Base-by-base conservation (phyloP, 2,888 invertebrate species). In the Limnephilus lunatus region DNA sequence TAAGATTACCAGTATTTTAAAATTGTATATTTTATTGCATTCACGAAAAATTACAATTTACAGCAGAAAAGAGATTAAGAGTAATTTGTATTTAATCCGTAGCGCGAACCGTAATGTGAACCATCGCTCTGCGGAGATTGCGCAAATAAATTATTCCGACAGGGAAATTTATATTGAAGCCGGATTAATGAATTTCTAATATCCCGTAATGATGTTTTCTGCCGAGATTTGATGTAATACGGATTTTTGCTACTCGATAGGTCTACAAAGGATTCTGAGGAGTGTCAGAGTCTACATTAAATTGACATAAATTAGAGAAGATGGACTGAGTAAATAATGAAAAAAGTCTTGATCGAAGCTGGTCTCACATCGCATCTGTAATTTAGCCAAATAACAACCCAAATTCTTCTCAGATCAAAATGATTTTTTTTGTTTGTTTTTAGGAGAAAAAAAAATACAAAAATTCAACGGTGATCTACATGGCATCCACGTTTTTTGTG, bases 81-180 rank as follows among this genome's bases (percentile, higher is more conserved):
- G 68, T 25, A 68, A 68, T 68, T 82, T 82, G 30, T 82, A 82
- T 32, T 82, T 82, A 82, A 68, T 82, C 32, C n/a, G 83, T 31
- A 89, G 39, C 85, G 32, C 25, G 82, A 83, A 80, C 82, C 80
- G 88, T 88, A 91, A 91, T 92, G 89, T 92, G 82, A 53, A 82
- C 80, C 87, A 90, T 92, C 91, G 90, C 91, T 92, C 48, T 87
- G 39, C 35, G 35, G 53, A 91, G 90, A 92, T 92, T 92, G 83
- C 85, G 91, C 87, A 89, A 91, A 92, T 92, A 92, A 90, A 92
- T 92, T 90, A 92, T 68, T 32, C 48, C 30, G 81, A 87, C 80
- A 39, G 44, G 39, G 91, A 82, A 88, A 91, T 92, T 92, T 92
- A 91, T 92, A 92, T 87, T 53, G 25, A 25, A 53, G 87, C 53